These are phyloP conservation scores for Numenius phaeopus DNA, from an alignment of 2,797 vertebrate species.

Conservation along the genomic window DNA sequence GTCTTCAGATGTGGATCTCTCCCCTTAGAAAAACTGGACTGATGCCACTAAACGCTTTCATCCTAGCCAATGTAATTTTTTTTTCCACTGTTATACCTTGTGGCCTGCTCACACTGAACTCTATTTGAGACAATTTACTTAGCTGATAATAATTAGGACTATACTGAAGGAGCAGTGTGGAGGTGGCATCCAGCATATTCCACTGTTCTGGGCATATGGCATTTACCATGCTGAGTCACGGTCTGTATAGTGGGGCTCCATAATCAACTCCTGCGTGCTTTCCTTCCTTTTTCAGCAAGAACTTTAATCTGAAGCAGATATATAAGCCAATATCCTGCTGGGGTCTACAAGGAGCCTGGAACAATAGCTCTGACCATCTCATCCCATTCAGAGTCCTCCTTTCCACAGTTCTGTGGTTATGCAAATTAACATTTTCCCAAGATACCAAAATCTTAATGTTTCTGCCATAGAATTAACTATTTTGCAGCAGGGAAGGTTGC, in stretches of 20 bases:
- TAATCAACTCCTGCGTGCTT: conserved; percentile 15
- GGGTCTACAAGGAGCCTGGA: conserved; percentile 6
- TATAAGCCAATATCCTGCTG: conserved; percentile 36
- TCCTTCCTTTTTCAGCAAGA: conserved; percentile 48
- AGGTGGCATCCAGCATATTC: not conserved
- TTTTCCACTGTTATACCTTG: not conserved
- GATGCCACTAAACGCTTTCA: not conserved
- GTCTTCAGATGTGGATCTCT: not conserved
- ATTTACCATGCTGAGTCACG: conserved; percentile 20
- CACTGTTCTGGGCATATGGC: not conserved
- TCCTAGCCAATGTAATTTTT: not conserved
- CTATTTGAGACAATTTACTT: not conserved
- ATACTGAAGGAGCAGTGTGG: not conserved
- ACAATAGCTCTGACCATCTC: conserved; percentile 32
- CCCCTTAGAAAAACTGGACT: not conserved
- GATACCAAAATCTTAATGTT: not conserved
- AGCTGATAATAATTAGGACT: not conserved
- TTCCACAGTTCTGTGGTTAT: conserved; percentile 12
- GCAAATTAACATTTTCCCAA: conserved; percentile 40
- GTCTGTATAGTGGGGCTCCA: not conserved
- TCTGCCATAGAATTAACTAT: not conserved
- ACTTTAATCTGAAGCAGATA: conserved; percentile 54
- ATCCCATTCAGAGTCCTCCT: conserved; percentile 25
- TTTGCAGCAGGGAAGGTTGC: not conserved
- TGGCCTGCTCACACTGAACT: not conserved